phyloP scores from a whole-genome alignment of 2,888 invertebrate species.

The Ptychoptera albimana region DNA sequence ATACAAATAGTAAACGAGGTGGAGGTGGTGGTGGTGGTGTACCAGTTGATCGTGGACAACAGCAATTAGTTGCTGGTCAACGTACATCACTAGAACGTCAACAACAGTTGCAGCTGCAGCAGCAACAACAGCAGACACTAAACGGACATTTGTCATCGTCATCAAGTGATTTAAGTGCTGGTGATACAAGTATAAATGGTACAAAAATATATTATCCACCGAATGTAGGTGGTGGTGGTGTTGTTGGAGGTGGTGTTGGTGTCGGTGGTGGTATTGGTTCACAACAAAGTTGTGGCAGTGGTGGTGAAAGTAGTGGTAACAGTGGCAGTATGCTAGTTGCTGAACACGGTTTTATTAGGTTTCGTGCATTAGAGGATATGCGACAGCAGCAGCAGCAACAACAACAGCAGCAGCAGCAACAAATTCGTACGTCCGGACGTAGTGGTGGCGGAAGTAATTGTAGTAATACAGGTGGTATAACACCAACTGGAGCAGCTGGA shows the following conservation, averaged over 20 bases:
- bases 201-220: not conserved
- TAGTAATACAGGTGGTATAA: too few species aligned
- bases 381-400: slow-evolving; percentile 1
- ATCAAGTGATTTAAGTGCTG: slow-evolving; percentile 2
- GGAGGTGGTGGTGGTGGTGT: not conserved
- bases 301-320: slow-evolving; percentile 35
- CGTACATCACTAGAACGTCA: slow-evolving; percentile 6
- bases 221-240: not conserved
- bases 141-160: slow-evolving; percentile 9
- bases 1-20: not conserved
- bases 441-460: too few species aligned
- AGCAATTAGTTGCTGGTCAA: slow-evolving; percentile 2
- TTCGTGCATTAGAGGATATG: slow-evolving; percentile 49
- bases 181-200: slow-evolving; percentile 1
- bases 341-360: slow-evolving; percentile 77
- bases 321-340: slow-evolving; percentile 69
- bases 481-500: too few species aligned
- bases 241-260: slow-evolving; percentile 7
- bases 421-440: not conserved
- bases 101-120: too few species aligned
- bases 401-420: not conserved
- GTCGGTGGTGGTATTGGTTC: slow-evolving; percentile 9
- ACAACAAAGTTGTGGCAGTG: slow-evolving; percentile 17
- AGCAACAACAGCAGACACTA: not conserved
- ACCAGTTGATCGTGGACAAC: slow-evolving; percentile 1